Evolutionary conservation across 2,797 vertebrate genomes (phyloP), one percentile per base, ranked within the genome.

Genomic region (Hybognathus amarus): DNA sequence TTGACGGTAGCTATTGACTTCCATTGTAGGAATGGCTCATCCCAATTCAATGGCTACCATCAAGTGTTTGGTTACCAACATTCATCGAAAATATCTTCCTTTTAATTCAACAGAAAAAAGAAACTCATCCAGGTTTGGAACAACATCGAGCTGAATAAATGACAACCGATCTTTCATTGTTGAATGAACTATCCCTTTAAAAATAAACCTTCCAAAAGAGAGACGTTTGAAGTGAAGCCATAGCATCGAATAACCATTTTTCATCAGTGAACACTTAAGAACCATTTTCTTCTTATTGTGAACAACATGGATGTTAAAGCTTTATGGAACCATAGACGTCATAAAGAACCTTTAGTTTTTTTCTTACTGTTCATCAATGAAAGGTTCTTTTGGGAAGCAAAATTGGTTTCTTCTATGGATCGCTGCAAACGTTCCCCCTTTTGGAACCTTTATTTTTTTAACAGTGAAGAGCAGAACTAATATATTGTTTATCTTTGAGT

Each of bases 401-500:
- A 74, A 15, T 13, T 15, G 3, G 10, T 54, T 45, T 33, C 10
- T 73, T 33, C 70, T 33, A 22, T 33, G 27, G 70, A 12, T 52
- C 6, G 17, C 30, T 54, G 69, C 17, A 33, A 73, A n/a, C n/a
- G n/a, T 12, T 11, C 17, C 17, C 15, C n/a, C 15, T 22, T 52
- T 73, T 52, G 17, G 1, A 52, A 33, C 27, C 2, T 7, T 52
- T 8, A 54, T 36, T 56, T 18, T 38, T 38, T n/a, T 15, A 17
- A n/a, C 30, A 74, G 59, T 27, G 1, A 71, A 71, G 20, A 36
- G 67, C 67, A 61, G 24, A 17, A 38, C 67, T 45, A 15, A 70
- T 18, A 22, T 52, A 45, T 59, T 61, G 68, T 85, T 47, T 75
- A 71, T 81, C 77, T 56, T 24, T 76, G 24, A 38, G 36, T 76